Conservation (phyloP, 2,888 invertebrate genomes). For the Falcaria lacertinaria region DNA sequence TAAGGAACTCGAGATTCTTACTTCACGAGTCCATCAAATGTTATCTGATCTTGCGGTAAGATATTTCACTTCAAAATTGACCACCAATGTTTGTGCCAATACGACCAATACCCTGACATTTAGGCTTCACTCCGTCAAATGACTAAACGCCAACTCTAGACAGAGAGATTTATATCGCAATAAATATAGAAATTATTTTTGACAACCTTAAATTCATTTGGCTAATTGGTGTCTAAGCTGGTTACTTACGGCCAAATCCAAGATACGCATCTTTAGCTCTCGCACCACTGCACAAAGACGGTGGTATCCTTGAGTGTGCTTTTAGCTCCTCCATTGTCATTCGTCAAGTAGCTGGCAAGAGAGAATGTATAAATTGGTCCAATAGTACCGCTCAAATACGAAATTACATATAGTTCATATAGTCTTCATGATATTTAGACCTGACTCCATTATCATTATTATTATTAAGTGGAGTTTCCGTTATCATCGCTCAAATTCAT, state of each 20-base stretch:
- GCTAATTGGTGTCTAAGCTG: slow-evolving; percentile 58
- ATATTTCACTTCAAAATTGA: no score
- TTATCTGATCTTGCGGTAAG: no score
- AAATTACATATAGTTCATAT: no score
- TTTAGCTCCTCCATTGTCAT: slow-evolving; percentile 47
- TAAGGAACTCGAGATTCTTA: no score
- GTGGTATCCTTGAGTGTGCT: slow-evolving; percentile 58
- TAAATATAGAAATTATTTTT: slow-evolving; percentile 1
- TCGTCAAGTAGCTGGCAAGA: slow-evolving; percentile 4
- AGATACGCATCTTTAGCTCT: slow-evolving; percentile 58
- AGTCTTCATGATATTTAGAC: no score
- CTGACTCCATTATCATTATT: no score
- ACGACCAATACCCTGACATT: background rate
- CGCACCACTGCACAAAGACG: slow-evolving; percentile 50
- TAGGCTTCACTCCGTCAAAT: background rate
- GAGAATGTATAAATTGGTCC: slow-evolving; percentile 13
- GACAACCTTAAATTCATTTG: slow-evolving; percentile 52
- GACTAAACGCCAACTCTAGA: no score
- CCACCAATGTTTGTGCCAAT: no score
- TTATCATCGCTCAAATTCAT: no score
- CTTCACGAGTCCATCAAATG: no score
- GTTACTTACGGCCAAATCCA: slow-evolving; percentile 44
- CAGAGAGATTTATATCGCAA: background rate
- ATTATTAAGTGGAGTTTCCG: no score
- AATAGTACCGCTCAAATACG: background rate